Evolutionary conservation across 2,888 invertebrate genomes (phyloP).

Genomic region (Chorisops tibialis): DNA sequence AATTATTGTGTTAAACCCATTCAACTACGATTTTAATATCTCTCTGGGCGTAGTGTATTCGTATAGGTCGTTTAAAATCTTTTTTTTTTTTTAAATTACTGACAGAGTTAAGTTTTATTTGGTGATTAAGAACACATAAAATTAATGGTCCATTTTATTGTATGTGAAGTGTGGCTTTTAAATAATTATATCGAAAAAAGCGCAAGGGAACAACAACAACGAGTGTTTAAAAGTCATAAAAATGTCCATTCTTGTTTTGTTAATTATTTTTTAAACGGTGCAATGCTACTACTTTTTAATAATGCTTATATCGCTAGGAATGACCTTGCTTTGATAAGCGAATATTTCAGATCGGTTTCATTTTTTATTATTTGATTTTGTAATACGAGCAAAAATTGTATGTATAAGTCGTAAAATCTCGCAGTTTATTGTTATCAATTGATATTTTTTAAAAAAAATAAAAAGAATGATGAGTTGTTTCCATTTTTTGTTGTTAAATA

Average conservation of each 20-base stretch:
- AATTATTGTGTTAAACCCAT: not conserved
- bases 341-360: too few relatives aligned
- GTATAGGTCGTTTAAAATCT: not conserved
- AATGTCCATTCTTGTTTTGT: slow-evolving; percentile 12
- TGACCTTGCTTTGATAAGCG: too few relatives aligned
- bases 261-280: slow-evolving; percentile 13
- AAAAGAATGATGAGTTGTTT: too few relatives aligned
- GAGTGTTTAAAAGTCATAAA: slow-evolving; percentile 9
- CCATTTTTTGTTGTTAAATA: too few relatives aligned
- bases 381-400: too few relatives aligned
- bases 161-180: slow-evolving; percentile 26
- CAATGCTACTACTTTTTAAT: slow-evolving; percentile 4
- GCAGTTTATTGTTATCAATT: too few relatives aligned
- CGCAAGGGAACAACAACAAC: not conserved
- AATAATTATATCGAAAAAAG: slow-evolving; percentile 12
- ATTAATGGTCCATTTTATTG: slow-evolving; percentile 33
- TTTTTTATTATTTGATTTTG: too few relatives aligned
- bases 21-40: not conserved
- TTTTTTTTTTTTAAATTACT: slow-evolving; percentile 6
- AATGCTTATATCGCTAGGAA: too few relatives aligned
- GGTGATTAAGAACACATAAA: slow-evolving; percentile 34
- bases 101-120: slow-evolving; percentile 29
- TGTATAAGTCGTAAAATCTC: too few relatives aligned
- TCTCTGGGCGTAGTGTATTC: not conserved
- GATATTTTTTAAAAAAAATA: too few relatives aligned